Evolutionary conservation across 2,888 invertebrate genomes (phyloP), one percentile per base, ranked within the genome.

Genomic region (Philonicus albiceps): DNA sequence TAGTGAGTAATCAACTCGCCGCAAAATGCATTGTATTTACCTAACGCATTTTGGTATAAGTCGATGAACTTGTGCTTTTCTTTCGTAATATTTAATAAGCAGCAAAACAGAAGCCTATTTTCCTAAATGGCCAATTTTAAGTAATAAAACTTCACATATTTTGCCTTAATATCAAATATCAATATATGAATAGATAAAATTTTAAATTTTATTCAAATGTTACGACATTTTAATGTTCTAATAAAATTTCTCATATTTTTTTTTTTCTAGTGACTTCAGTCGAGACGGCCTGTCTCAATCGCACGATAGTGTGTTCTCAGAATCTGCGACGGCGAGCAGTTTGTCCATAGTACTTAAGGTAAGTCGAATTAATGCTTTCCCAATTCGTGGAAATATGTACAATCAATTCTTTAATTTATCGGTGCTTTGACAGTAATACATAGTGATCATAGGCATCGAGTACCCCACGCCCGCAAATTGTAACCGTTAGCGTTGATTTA

Each of bases 231-330:
- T 55, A 49, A 27, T 37, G 13, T 40, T 72, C 16, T 37, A 22
- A 84, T 22, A 34, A 37, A 72, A 64, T 22, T n/a, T 64, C 8
- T 22, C 27, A 27, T 64, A 13, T 27, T 53, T 40, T 19, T 53
- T 40, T 88, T 88, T n/a, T n/a, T n/a, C 0, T 89, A 92, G 92
- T 88, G 91, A 92, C 87, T 92, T 90, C 88, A 90, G 90, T 86
- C 90, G 91, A 72, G 92, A 92, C 87, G 95, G 95, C 86, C 93
- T 97, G 89, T 97, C 97, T 88, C 96, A 97, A 90, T 97, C 97
- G 30, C 97, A 97, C 93, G 97, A 98, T 93, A 97, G 97, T 89
- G 96, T 98, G 90, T 98, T 98, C 93, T 96, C 97, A 86, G 96
- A 92, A 90, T 92, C 92, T 85, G 92, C 91, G 43, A 92, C 92